Evolutionary conservation across 2,113 vertebrate genomes (phyloP), one percentile per base, ranked within the genome.

Genomic region (Albula glossodonta): DNA sequence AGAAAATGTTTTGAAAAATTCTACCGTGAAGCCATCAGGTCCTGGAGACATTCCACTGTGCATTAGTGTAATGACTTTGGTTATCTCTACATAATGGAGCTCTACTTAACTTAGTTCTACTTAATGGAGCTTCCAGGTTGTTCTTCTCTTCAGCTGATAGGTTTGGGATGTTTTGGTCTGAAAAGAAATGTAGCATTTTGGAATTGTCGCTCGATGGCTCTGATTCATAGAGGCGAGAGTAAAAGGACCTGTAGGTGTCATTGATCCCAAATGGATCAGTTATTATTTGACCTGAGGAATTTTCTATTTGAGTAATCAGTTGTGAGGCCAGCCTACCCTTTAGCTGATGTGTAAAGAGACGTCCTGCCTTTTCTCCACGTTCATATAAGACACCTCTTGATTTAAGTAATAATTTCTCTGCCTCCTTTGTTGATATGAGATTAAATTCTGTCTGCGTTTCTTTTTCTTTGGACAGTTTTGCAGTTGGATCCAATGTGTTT

Each of bases 361-460:
- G 51, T 49, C 81, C 22, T 53, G 82, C 56, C 31, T 83, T 63
- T 60, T 66, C 82, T 63, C 56, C 56, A 9, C 63, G 56, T 60
- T 83, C 82, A 83, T 49, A 63, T 51, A 63, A 51, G 57, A 50
- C 13, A 56, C 56, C 53, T 17, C 31, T 12, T 60, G 80, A n/a
- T 53, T 82, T 52, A 19, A 82, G 80, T 53, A 53, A 82, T 53
- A 82, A 52, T 82, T 82, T 82, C 80, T 82, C 81, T 83, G 81
- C 81, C 11, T 63, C 53, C 56, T 83, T 83, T 63, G 82, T 49
- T 48, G 53, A 83, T 66, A 63, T 4, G 56, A 60, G 82, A 49
- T 63, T 83, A 83, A 83, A 83, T 60, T 83, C 81, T 83, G 81
- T 83, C 81, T 83, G n/a, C 41, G 60, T 41, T 11, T 60, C 4